Evolutionary conservation across 2,797 vertebrate genomes (phyloP).

Genomic region (Esox masquinongy): DNA sequence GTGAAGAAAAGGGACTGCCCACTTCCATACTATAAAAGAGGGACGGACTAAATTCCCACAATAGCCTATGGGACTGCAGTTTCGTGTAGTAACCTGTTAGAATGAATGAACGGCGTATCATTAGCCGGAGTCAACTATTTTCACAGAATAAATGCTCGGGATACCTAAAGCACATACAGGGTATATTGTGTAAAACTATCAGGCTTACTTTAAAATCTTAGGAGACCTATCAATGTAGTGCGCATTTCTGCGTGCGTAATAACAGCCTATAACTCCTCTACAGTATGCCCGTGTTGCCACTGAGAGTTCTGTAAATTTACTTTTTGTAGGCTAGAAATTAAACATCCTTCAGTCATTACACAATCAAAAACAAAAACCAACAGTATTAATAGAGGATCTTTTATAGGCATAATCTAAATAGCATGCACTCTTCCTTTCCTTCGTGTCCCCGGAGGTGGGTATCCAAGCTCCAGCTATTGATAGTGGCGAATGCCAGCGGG

Average conservation of each 20-base stretch:
- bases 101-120: constrained; percentile 71
- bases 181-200: background rate
- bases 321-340: background rate
- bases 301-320: background rate
- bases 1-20: constrained; percentile 69
- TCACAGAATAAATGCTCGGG: background rate
- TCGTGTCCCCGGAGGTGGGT: constrained; percentile 60
- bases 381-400: background rate
- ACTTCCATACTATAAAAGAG: constrained; percentile 75
- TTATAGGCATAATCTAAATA: constrained; percentile 29
- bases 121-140: background rate
- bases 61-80: constrained; percentile 79
- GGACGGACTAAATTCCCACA: constrained; percentile 76
- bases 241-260: background rate
- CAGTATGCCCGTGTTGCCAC: background rate
- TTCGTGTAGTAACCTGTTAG: constrained; percentile 79
- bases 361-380: background rate
- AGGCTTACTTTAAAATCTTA: background rate
- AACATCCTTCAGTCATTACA: background rate
- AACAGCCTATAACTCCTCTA: background rate
- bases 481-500: constrained; percentile 80
- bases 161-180: background rate
- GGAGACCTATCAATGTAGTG: background rate
- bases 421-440: constrained; percentile 37
- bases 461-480: constrained; percentile 68